A percentile compares a stretch with the other conserved stretches of the same genome.
phyloP scores from a whole-genome alignment of 2,888 invertebrate species.

The Pseudococcus viburni region DNA sequence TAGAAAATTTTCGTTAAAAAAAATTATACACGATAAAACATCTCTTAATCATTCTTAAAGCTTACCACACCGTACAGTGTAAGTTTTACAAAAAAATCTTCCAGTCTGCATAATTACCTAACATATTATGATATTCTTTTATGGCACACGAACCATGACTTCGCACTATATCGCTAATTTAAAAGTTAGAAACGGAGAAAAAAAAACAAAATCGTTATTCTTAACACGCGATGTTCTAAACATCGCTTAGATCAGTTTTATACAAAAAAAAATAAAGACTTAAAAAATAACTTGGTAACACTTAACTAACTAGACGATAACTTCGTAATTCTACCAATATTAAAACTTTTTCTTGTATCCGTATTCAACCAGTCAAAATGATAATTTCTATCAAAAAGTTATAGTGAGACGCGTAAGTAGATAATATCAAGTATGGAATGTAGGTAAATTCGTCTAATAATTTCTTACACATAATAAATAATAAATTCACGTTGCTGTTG shows the following conservation, averaged over 20 bases:
- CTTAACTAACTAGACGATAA: conserved; percentile 32
- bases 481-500: too few species aligned
- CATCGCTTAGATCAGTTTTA: not conserved
- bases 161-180: conserved; percentile 22
- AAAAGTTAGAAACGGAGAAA: not conserved
- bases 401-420: not conserved
- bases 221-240: not conserved
- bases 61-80: not conserved
- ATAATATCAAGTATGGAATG: not conserved
- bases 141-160: conserved; percentile 43
- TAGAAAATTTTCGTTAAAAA: not conserved
- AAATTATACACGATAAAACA: not conserved
- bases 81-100: not conserved
- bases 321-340: not conserved
- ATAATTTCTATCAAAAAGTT: not conserved
- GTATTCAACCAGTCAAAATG: not conserved
- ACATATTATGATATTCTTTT: not conserved
- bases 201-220: not conserved
- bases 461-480: not conserved
- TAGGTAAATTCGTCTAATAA: not conserved
- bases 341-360: too few species aligned
- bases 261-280: conserved; percentile 10
- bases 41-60: not conserved
- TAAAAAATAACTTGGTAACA: conserved; percentile 38
- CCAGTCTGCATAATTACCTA: not conserved